Evolutionary conservation across 2,113 vertebrate genomes (phyloP).

Genomic region (Malurus elegans): DNA sequence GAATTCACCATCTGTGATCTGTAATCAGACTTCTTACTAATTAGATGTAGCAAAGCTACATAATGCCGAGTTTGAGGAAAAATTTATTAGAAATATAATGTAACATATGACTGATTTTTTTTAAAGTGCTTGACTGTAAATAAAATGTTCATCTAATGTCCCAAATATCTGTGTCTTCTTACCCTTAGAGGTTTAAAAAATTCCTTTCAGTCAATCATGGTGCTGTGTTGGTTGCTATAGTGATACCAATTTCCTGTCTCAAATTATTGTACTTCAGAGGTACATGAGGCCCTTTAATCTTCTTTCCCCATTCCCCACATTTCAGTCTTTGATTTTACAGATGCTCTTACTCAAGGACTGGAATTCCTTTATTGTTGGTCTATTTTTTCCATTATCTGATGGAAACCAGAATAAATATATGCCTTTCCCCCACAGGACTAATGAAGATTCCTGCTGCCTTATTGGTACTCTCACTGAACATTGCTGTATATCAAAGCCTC

Average conservation of each 20-base stretch:
- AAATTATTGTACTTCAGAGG: not conserved
- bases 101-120: not conserved
- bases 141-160: not conserved
- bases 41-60: not conserved
- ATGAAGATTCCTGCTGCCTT: conserved; percentile 19
- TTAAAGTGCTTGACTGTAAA: not conserved
- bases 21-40: not conserved
- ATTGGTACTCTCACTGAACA: not conserved
- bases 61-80: not conserved
- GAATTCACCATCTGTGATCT: not conserved
- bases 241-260: conserved; percentile 32
- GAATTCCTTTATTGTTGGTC: not conserved
- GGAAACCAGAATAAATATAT: conserved; percentile 10
- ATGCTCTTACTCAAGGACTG: not conserved
- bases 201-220: not conserved
- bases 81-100: not conserved
- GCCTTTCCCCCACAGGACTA: not conserved
- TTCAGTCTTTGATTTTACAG: not conserved
- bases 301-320: not conserved
- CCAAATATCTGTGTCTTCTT: not conserved
- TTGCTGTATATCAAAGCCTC: not conserved
- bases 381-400: not conserved
- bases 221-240: conserved; percentile 52
- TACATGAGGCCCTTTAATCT: not conserved
- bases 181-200: not conserved